Evolutionary conservation across 2,797 vertebrate genomes (phyloP), one percentile per base, ranked within the genome.

Genomic region (Sebastes cheni): DNA sequence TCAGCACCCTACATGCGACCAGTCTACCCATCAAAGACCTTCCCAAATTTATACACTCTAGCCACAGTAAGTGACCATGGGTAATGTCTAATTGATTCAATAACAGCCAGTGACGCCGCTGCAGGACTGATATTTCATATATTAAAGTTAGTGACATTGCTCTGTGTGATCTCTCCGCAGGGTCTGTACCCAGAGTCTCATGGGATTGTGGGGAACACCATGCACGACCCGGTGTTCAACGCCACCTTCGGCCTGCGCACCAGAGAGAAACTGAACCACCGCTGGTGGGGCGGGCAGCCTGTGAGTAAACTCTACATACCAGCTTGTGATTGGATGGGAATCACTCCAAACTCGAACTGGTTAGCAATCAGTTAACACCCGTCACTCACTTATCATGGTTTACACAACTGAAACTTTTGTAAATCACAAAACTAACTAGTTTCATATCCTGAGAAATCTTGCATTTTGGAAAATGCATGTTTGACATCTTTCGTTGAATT

Each of bases 221-320:
- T 99, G 98, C 96, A 99, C n/a, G 99, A 99, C 92, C 97, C 97
- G 0, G 97, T 97, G 30, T 99, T 99, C 79, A 97, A 99, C 72
- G 97, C 98, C 84, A 97, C 94, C 83, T 99, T 99, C 93, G 97
- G 91, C 73, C 96, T 99, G 89, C 95, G 97, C 65, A 96, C 97
- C 65, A 92, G 97, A 92, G 99, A 99, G 95, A 99, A 99, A 70
- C 97, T 99, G 72, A 98, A 97, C 92, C 98, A 98, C 80, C 96
- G 98, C 89, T 99, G 98, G 99, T 99, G 99, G 98, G 98, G 98
- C 12, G 99, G 99, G 8, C 98, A 99, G 82, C 99, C 99, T 14
- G 98, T 99, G 95, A 97, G 97, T 89, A 8, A 3, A 42, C 30
- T 23, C 32, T 10, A 18, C 6, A 67, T 5, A 58, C 16, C 30